Percentiles rank a stretch among this genome's conserved stretches.
Evolutionary conservation across 1,140 invertebrate species (phyloP).

Genomic region (Drosophila albomicans): DNA sequence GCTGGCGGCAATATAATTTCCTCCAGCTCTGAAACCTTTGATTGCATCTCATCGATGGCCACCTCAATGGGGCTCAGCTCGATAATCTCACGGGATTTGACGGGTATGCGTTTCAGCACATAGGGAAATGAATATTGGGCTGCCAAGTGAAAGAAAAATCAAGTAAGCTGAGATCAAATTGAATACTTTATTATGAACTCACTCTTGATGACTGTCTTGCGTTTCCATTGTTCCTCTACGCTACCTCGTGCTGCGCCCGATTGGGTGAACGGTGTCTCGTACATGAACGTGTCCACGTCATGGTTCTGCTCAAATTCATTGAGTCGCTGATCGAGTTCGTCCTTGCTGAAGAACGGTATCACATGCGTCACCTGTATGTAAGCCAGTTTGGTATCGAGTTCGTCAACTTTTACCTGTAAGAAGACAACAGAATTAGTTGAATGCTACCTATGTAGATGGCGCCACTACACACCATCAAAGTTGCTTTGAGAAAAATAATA

Average conservation of each 20-base stretch:
- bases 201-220: constrained; percentile 94
- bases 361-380: constrained; percentile 97
- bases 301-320: constrained; percentile 95
- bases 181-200: constrained; percentile 48
- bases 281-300: constrained; percentile 95
- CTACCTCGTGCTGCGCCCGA: constrained; percentile 91
- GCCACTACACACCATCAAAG: constrained; percentile 8
- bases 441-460: not conserved
- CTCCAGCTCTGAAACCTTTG: constrained; percentile 92
- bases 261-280: constrained; percentile 96
- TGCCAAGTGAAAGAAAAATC: constrained; percentile 63
- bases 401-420: constrained; percentile 90
- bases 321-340: constrained; percentile 87
- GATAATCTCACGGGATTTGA: constrained; percentile 90
- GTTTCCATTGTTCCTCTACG: constrained; percentile 95
- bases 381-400: constrained; percentile 93
- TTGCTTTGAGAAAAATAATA: not conserved
- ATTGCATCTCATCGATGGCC: constrained; percentile 96
- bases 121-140: constrained; percentile 95
- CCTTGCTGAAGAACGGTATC: constrained; percentile 91
- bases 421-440: not conserved
- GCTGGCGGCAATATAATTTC: constrained; percentile 93
- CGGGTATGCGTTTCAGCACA: constrained; percentile 94
- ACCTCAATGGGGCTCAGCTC: constrained; percentile 97
- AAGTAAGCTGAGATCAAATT: too few species aligned